Base-by-base conservation (phyloP, 35 echinoderm and acorn worm species). In the Apostichopus californicus region DNA sequence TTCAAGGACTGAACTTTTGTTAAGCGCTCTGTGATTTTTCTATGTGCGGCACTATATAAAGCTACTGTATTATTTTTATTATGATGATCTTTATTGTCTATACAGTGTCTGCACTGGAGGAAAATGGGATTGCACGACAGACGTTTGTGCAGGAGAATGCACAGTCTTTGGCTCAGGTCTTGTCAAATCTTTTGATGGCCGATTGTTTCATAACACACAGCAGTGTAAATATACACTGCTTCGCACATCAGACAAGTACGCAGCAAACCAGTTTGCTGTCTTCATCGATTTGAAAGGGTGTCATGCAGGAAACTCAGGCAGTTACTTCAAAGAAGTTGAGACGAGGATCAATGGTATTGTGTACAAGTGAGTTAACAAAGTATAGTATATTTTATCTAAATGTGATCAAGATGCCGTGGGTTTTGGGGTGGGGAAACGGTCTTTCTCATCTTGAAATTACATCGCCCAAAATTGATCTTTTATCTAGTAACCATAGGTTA, bases 161-260 rank as follows among this genome's bases (percentile, higher is more conserved):
- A 89, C 86, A 4, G 22, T 89, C 0, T 73, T 89, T 53, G 86
- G 86, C 8, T 89, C 86, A 8, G 86, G 86, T 54, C 60, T 89
- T 18, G 46, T 89, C 25, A 89, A 89, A n/a, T 28, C 86, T n/a
- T 89, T 89, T 64, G 68, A 89, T 72, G 64, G 21, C 63, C n/a
- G 72, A 17, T 89, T 61, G 86, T 46, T 72, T 64, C 64, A 68
- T 18, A 73, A 60, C 9, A 89, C 64, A 14, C 23, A 57, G 20
- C 86, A 89, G n/a, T 89, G 57, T 15, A 89, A 73, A 24, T 89
- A 89, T n/a, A 55, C 46, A 11, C 12, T 89, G 24, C 4, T 73
- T 20, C 57, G 5, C 17, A 61, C 58, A 8, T 65, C 20, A 54
- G n/a, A 28, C 9, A 15, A 7, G 0, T 3, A 52, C 1, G 5